A percentile compares a stretch with the other conserved stretches of the same genome.
Conservation (phyloP, 2,888 invertebrate genomes). For the Branchipolynoe longqiensis region DNA sequence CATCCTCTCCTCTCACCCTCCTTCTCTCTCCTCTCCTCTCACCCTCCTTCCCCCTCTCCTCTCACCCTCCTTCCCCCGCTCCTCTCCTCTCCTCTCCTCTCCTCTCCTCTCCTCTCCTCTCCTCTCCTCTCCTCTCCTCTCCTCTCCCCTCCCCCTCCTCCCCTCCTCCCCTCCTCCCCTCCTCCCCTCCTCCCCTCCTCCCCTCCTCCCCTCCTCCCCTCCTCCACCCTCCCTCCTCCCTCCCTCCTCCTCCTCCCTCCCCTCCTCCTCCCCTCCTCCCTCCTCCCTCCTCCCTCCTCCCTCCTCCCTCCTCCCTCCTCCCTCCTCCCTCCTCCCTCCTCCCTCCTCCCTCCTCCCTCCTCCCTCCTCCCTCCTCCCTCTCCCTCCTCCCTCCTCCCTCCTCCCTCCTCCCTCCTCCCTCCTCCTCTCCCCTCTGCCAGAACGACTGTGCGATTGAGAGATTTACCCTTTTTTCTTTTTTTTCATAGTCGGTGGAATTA, state of each 20-base stretch:
- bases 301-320: not conserved
- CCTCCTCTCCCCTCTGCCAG: not conserved
- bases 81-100: not conserved
- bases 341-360: not conserved
- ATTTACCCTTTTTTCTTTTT: too few relatives aligned
- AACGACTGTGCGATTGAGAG: too few relatives aligned
- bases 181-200: not conserved
- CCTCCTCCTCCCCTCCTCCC: not conserved
- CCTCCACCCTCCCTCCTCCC: not conserved
- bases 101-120: not conserved
- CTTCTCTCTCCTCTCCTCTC: not conserved
- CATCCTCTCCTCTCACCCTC: not conserved
- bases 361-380: not conserved
- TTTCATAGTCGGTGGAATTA: too few relatives aligned
- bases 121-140: not conserved
- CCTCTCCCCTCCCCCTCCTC: not conserved
- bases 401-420: not conserved
- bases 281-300: not conserved
- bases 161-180: not conserved
- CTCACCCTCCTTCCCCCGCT: not conserved
- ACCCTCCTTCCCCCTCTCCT: not conserved
- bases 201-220: not conserved
- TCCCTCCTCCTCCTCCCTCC: not conserved
- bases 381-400: not conserved
- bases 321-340: not conserved